Conservation (phyloP, 1,140 invertebrate genomes). For the Lethocerus indicus region DNA sequence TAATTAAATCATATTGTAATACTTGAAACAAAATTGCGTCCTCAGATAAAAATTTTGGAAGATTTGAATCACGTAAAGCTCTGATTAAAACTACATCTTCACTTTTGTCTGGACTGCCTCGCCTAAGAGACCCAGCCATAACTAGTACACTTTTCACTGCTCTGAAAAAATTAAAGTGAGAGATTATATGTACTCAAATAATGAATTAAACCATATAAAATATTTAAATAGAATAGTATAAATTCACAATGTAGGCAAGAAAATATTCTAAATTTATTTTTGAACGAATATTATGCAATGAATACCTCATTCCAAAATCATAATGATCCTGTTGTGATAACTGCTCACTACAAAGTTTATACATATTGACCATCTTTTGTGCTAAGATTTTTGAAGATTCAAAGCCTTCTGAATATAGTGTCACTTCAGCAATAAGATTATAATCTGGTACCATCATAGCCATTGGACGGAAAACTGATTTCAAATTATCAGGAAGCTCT, state of each 20-base stretch:
- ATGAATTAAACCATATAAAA: too few species aligned
- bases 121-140: constrained; percentile 76
- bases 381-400: constrained; percentile 70
- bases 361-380: constrained; percentile 82
- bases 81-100: constrained; percentile 64
- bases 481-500: constrained; percentile 64
- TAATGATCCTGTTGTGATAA: constrained; percentile 86
- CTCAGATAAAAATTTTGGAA: constrained; percentile 78
- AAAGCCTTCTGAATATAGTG: constrained; percentile 82
- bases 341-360: constrained; percentile 81
- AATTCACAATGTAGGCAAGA: too few species aligned
- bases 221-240: too few species aligned
- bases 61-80: constrained; percentile 77
- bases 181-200: too few species aligned
- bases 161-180: too few species aligned
- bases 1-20: constrained; percentile 3
- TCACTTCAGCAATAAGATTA: constrained; percentile 81
- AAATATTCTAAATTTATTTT: too few species aligned
- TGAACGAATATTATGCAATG: too few species aligned
- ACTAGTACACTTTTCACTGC: constrained; percentile 48
- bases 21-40: constrained; percentile 62
- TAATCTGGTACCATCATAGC: constrained; percentile 92
- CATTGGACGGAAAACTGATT: constrained; percentile 73
- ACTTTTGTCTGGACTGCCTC: constrained; percentile 62
- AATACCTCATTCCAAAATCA: constrained; percentile 84